Base-by-base conservation (phyloP, 2,113 vertebrate species). In the Anser cygnoides region DNA sequence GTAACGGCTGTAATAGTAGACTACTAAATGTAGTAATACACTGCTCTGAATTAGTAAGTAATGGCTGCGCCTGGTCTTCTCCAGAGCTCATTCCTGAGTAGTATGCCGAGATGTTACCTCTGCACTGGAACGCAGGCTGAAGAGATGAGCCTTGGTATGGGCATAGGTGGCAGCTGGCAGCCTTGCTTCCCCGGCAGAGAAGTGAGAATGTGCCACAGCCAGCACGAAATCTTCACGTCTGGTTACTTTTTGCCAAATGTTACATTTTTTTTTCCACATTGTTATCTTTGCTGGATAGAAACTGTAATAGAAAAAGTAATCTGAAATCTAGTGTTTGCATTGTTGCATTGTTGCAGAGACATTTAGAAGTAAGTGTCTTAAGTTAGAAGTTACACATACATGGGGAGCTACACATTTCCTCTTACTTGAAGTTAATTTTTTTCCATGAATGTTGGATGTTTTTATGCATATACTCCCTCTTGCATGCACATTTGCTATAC, bases 401-500 rank as follows among this genome's bases (percentile, higher is more conserved):
- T 33, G 23, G 39, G 26, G 90, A 79, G 33, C 5, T 33, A 66
- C 6, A 7, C 5, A 20, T 57, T 79, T 83, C 71, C 28, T 92
- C 28, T 83, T 79, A 17, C 23, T 65, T 39, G 52, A 81, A 52
- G 25, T 63, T 41, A 74, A 5, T 70, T 31, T 49, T 61, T 65
- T 49, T 66, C 81, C 62, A 5, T 12, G 35, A 6, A 35, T 2
- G 0, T n/a, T 79, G 33, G 14, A 37, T 57, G 22, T 17, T 81
- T 84, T n/a, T 57, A 2, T 39, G 5, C 14, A 23, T 46, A 37
- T 78, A 26, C 9, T 77, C 8, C 49, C 22, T 86, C 2, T n/a
- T 43, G 3, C 63, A 26, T 44, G 11, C 29, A 18, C 0, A 0
- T 20, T 35, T 82, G 10, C 35, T 59, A 4, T 63, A 35, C 11